These are phyloP conservation scores for Ibidorhyncha struthersii DNA, from an alignment of 2,113 vertebrate genomes.

Conservation along the genomic window DNA sequence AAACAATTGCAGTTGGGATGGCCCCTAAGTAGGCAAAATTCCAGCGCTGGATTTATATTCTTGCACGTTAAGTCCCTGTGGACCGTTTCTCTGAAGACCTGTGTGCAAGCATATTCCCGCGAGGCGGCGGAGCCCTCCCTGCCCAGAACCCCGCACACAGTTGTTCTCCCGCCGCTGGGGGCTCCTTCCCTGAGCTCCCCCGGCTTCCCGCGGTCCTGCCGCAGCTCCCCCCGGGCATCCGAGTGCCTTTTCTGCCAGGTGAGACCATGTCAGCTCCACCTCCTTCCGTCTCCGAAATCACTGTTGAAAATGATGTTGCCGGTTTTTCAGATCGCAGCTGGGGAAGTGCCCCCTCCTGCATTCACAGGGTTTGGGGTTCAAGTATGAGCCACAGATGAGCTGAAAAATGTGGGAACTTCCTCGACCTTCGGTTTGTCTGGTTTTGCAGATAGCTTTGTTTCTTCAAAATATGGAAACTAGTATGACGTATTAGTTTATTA, in stretches of 20 bases:
- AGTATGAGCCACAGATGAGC: not conserved
- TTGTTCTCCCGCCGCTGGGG: too few relatives aligned
- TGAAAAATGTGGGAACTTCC: not conserved
- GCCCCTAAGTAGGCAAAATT: not conserved
- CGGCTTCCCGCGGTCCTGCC: too few relatives aligned
- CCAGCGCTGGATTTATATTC: accelerated
- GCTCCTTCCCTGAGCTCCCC: too few relatives aligned
- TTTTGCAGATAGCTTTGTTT: not conserved
- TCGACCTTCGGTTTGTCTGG: not conserved
- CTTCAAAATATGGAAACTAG: not conserved
- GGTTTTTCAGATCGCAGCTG: accelerated
- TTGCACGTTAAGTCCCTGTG: not conserved
- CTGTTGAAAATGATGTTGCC: not conserved
- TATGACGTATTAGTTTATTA: not conserved
- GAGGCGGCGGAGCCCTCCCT: too few relatives aligned
- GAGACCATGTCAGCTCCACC: not conserved
- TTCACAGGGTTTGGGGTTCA: not conserved
- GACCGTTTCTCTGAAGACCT: not conserved
- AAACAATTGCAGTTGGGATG: not conserved
- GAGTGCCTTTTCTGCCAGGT: not conserved
- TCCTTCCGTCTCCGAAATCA: not conserved
- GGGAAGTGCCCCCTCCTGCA: not conserved
- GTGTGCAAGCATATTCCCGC: not conserved
- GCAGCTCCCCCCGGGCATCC: not conserved
- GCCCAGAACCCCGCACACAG: too few relatives aligned